A percentile compares a stretch with the other conserved stretches of the same genome.
Evolutionary conservation across 2,113 vertebrate genomes (phyloP).

Genomic region (Scytalopus superciliaris): DNA sequence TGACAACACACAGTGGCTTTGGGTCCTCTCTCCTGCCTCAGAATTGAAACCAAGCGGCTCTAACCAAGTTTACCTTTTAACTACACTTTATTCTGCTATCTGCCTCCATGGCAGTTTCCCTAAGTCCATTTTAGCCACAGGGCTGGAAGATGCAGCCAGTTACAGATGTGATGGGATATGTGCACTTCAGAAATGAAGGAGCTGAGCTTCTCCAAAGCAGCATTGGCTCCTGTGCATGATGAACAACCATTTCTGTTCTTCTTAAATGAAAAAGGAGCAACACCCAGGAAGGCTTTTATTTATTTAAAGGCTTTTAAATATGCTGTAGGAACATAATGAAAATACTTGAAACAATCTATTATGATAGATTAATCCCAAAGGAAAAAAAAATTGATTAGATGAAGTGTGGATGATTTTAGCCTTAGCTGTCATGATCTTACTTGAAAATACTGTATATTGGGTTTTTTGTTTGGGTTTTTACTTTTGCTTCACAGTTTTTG

Average conservation of each 20-base stretch:
- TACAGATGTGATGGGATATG: neutral
- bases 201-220: neutral
- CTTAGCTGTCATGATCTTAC: neutral
- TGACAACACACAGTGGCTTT: neutral
- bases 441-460: rapidly evolving
- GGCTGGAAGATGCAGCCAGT: neutral
- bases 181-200: neutral
- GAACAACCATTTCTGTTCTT: neutral
- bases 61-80: neutral
- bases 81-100: neutral
- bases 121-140: neutral
- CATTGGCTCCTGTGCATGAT: rapidly evolving
- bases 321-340: neutral
- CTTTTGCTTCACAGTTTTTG: neutral
- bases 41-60: neutral
- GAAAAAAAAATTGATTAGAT: neutral
- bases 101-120: neutral
- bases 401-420: neutral
- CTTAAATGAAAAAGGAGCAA: neutral
- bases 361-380: neutral
- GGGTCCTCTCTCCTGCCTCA: neutral
- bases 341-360: neutral
- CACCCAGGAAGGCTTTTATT: neutral
- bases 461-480: rapidly evolving
- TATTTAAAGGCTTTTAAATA: neutral